Conservation (phyloP, 2,797 vertebrate species). For the Sebastes paucispinis region DNA sequence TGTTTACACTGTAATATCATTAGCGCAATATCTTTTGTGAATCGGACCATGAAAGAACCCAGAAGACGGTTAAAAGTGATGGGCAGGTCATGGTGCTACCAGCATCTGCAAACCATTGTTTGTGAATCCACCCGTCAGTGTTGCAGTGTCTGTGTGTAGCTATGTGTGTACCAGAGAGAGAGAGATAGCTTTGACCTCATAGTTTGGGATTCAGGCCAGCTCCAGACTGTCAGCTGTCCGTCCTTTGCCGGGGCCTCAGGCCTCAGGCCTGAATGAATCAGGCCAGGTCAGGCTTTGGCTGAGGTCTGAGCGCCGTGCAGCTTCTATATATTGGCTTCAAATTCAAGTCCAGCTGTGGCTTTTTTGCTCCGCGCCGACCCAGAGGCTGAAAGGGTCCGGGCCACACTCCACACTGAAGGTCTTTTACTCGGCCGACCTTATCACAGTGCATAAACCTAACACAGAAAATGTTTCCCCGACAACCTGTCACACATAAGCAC, state of each 20-base stretch:
- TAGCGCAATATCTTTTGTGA: too few species aligned
- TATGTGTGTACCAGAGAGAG: background rate
- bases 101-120: too few species aligned
- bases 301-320: background rate
- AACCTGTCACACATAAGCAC: constrained; percentile 68
- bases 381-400: constrained; percentile 43
- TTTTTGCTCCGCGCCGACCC: constrained; percentile 7
- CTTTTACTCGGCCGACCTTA: constrained; percentile 61
- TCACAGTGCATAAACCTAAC: constrained; percentile 60
- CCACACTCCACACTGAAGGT: constrained; percentile 31
- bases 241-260: background rate
- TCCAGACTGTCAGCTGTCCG: background rate
- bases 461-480: constrained; percentile 60
- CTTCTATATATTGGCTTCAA: constrained; percentile 22
- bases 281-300: constrained; percentile 5
- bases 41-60: too few species aligned
- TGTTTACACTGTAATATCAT: too few species aligned
- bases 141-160: background rate
- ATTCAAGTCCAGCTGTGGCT: constrained; percentile 29
- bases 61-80: too few species aligned
- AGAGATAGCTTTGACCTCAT: background rate
- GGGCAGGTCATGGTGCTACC: too few species aligned
- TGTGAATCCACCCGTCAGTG: too few species aligned
- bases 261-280: constrained; percentile 9
- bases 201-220: constrained; percentile 3